A percentile compares a stretch with the other conserved stretches of the same genome.
phyloP scores from a whole-genome alignment of 2,797 vertebrate genomes.

The Mormyrops boulengeri region DNA sequence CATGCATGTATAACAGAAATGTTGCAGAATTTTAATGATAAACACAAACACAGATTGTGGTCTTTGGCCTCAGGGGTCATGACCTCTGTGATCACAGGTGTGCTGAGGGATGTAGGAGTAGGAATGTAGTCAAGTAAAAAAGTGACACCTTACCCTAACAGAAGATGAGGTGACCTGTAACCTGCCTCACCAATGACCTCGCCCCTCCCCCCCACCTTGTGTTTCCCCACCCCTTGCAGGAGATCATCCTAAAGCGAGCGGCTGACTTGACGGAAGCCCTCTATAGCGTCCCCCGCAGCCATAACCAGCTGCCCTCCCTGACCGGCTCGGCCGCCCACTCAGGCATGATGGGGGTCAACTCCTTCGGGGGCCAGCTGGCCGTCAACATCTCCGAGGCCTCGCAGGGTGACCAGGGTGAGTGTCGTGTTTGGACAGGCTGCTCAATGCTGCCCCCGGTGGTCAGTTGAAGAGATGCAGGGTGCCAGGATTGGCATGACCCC shows the following conservation, averaged over 20 bases:
- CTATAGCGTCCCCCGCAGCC: conserved; percentile 82
- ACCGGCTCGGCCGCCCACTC: conserved; percentile 70
- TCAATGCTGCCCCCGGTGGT: background rate
- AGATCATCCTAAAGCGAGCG: conserved; percentile 72
- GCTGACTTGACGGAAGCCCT: conserved; percentile 75
- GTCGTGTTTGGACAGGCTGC: background rate
- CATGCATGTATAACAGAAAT: background rate
- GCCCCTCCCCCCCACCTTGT: background rate
- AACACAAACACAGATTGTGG: background rate
- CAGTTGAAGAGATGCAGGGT: background rate
- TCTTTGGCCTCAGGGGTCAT: background rate
- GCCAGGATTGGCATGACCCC: background rate
- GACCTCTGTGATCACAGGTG: background rate
- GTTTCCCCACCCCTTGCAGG: conserved; percentile 42
- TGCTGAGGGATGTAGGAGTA: background rate
- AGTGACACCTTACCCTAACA: background rate
- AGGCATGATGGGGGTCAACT: conserved; percentile 81
- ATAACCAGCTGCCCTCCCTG: conserved; percentile 79
- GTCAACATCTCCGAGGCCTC: conserved; percentile 79
- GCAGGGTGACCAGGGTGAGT: conserved; percentile 80
- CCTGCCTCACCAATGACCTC: background rate
- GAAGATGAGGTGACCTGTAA: background rate
- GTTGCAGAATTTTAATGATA: background rate
- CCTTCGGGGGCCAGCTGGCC: conserved; percentile 82
- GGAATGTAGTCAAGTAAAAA: background rate